A percentile compares a stretch with the other conserved stretches of the same genome.
Evolutionary conservation across 2,113 vertebrate species (phyloP).

Genomic region (Cavia aperea): DNA sequence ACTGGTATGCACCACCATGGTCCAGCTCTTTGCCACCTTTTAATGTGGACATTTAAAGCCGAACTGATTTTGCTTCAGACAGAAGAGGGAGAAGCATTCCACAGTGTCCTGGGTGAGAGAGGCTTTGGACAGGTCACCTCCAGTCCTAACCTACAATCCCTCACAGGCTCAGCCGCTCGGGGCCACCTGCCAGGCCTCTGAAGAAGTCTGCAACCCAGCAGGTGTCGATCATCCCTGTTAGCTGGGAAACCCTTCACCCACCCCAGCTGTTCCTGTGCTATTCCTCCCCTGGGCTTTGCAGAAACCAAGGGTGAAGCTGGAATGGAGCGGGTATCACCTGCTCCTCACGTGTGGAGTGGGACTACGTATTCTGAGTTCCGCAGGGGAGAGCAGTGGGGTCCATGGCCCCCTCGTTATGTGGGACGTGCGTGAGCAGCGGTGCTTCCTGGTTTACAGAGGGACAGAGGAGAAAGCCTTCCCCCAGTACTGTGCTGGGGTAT

Average conservation of each 20-base stretch:
- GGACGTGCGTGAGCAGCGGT: background rate
- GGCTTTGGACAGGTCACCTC: background rate
- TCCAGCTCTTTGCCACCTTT: background rate
- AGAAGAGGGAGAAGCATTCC: background rate
- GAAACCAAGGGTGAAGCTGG: background rate
- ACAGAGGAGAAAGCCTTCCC: background rate
- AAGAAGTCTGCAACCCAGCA: background rate
- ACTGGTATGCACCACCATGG: background rate
- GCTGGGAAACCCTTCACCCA: background rate
- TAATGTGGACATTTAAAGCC: too few relatives aligned
- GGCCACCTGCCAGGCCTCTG: rapidly evolving
- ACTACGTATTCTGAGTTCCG: background rate
- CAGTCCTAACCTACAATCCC: rapidly evolving
- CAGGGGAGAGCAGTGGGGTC: background rate
- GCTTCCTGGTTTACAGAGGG: background rate
- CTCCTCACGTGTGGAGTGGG: background rate
- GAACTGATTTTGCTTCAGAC: background rate
- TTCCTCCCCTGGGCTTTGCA: background rate
- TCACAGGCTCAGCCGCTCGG: rapidly evolving
- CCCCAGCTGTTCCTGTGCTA: background rate
- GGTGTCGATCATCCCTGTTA: rapidly evolving
- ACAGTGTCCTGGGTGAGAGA: background rate
- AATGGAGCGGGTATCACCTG: background rate
- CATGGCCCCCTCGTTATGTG: background rate
- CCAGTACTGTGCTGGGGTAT: rapidly evolving